Conservation (phyloP, 2,797 vertebrate genomes). For the Otolemur crassicaudatus region DNA sequence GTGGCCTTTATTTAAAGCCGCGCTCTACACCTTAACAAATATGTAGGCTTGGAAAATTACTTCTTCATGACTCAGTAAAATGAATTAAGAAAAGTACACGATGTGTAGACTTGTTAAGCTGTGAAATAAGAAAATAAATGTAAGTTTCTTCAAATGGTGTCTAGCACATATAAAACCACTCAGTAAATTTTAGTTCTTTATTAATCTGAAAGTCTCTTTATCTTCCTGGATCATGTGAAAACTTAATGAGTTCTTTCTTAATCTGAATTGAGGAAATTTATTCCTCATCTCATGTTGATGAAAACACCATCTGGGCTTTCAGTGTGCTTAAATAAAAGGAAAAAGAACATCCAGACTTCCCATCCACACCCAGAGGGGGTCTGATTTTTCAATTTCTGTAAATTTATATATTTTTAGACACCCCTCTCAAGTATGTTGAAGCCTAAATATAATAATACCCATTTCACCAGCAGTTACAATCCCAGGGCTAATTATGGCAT, state of each 20-base stretch:
- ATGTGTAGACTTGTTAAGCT: not conserved
- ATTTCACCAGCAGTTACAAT: not conserved
- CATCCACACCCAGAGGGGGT: not conserved
- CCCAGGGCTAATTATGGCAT: not conserved
- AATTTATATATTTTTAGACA: not conserved
- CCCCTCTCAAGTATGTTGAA: not conserved
- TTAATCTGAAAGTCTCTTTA: not conserved
- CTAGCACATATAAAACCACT: not conserved
- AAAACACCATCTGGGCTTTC: not conserved
- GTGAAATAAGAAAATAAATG: slow-evolving; percentile 2
- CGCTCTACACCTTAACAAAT: not conserved
- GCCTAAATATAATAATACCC: not conserved
- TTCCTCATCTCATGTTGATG: not conserved
- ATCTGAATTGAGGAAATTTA: not conserved
- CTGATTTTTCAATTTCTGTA: not conserved
- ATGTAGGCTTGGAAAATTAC: not conserved
- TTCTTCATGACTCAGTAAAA: not conserved
- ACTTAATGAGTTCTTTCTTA: not conserved
- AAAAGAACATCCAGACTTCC: not conserved
- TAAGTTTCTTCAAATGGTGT: not conserved
- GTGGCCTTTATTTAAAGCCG: not conserved
- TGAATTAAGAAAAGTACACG: not conserved
- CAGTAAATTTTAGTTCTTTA: not conserved
- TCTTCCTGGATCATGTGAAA: not conserved
- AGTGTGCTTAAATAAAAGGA: not conserved